Evolutionary conservation across 1,140 invertebrate genomes (phyloP).

Genomic region (Drosophila varians): DNA sequence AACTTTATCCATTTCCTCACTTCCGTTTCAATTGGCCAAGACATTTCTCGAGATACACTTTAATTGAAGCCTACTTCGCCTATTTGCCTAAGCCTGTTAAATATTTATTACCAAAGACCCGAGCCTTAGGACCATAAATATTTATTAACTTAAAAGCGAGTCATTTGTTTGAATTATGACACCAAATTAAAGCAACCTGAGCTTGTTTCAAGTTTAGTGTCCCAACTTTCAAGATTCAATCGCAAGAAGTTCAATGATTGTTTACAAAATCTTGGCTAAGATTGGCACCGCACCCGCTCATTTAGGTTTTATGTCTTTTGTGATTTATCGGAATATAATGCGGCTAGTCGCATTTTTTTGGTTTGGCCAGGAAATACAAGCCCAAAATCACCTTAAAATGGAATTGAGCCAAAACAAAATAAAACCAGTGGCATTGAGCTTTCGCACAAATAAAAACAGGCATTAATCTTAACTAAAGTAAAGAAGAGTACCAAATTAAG

Average conservation of each 20-base stretch:
- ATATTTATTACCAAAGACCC: constrained; percentile 20
- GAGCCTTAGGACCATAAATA: constrained; percentile 37
- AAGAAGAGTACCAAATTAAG: constrained; percentile 50
- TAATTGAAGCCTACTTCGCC: constrained; percentile 21
- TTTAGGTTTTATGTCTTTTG: constrained; percentile 27
- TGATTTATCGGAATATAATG: constrained; percentile 51
- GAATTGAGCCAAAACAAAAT: constrained; percentile 44
- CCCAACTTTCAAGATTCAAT: neutral
- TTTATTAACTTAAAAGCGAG: constrained; percentile 40
- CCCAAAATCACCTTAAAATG: constrained; percentile 25
- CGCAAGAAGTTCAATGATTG: neutral
- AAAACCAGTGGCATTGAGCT: constrained; percentile 72
- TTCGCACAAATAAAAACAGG: constrained; percentile 59
- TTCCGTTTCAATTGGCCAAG: constrained; percentile 26
- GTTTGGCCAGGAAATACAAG: constrained; percentile 39
- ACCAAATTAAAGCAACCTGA: constrained; percentile 33
- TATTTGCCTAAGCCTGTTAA: constrained; percentile 40
- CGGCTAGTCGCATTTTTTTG: constrained; percentile 21
- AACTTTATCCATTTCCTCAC: constrained; percentile 21
- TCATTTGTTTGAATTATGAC: constrained; percentile 49
- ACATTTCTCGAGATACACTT: constrained; percentile 18
- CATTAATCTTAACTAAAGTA: constrained; percentile 59
- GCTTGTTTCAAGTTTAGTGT: neutral
- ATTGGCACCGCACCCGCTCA: constrained; percentile 14
- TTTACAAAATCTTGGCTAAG: neutral